Evolutionary conservation across 2,888 invertebrate genomes (phyloP).

Genomic region (Oscheius sp.): DNA sequence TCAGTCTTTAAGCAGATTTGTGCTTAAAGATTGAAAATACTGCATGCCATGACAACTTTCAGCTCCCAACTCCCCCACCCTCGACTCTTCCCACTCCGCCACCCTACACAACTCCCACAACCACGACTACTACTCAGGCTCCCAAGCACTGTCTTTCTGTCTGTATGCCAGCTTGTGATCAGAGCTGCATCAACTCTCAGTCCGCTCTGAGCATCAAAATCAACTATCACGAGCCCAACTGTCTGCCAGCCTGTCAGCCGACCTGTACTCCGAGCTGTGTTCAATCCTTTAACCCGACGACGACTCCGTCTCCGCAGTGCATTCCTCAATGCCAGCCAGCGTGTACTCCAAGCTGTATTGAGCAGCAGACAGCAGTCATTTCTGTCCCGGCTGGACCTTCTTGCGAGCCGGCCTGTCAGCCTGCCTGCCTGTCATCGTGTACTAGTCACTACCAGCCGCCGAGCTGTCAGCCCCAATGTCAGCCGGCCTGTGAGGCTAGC

Average conservation of each 20-base stretch:
- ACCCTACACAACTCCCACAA: neutral
- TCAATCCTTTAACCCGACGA: conserved; percentile 27
- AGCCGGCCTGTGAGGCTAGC: conserved; percentile 24
- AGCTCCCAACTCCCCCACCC: conserved; percentile 21
- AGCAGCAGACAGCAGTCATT: neutral
- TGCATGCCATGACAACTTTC: neutral
- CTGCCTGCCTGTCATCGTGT: conserved; percentile 28
- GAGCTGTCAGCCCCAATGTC: conserved; percentile 31
- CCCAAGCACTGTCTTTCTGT: conserved; percentile 38
- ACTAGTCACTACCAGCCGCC: conserved; percentile 17
- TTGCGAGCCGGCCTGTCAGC: conserved; percentile 45
- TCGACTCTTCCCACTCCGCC: conserved; percentile 1
- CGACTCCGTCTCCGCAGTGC: conserved; percentile 41
- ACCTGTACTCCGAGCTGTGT: conserved; percentile 48
- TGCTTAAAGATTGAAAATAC: too few species aligned
- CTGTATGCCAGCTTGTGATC: conserved; percentile 48
- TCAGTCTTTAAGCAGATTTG: too few species aligned
- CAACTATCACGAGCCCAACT: conserved; percentile 1
- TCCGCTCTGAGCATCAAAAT: conserved; percentile 33
- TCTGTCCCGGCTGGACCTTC: conserved; percentile 36
- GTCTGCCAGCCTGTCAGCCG: conserved; percentile 42
- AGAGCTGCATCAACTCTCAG: conserved; percentile 39
- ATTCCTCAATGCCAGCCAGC: conserved; percentile 49
- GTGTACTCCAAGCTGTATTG: conserved; percentile 43
- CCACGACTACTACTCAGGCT: neutral